Conservation (phyloP, 2,797 vertebrate species). For the Galago senegalensis region DNA sequence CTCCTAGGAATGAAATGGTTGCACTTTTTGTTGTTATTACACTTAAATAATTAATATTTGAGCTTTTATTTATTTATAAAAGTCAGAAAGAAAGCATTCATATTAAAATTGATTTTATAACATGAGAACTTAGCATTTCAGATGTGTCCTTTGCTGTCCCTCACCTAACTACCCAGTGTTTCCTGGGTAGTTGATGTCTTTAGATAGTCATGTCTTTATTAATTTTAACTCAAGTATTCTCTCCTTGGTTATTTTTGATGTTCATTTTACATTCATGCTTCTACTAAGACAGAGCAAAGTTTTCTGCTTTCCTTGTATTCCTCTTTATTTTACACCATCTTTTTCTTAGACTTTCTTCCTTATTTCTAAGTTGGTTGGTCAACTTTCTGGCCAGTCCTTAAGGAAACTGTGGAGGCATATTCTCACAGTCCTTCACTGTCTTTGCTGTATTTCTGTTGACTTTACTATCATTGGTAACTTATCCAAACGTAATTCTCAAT, state of each 20-base stretch:
- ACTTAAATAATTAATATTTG: not conserved
- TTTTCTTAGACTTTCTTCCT: not conserved
- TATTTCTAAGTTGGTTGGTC: not conserved
- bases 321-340: not conserved
- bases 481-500: not conserved
- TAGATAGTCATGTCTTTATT: constrained; percentile 18
- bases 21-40: not conserved
- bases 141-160: not conserved
- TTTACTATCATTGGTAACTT: not conserved
- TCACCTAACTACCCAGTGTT: not conserved
- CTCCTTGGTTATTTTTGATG: not conserved
- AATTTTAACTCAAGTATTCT: constrained; percentile 2
- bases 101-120: not conserved
- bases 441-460: not conserved
- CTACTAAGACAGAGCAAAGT: not conserved
- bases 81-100: not conserved
- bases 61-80: not conserved
- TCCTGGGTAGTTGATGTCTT: not conserved
- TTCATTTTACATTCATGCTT: not conserved
- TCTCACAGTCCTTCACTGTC: not conserved
- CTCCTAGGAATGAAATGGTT: not conserved
- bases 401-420: not conserved
- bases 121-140: not conserved
- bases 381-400: not conserved
- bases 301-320: not conserved